Conservation (phyloP, 2,113 vertebrate genomes). For the Dromiciops gliroides region DNA sequence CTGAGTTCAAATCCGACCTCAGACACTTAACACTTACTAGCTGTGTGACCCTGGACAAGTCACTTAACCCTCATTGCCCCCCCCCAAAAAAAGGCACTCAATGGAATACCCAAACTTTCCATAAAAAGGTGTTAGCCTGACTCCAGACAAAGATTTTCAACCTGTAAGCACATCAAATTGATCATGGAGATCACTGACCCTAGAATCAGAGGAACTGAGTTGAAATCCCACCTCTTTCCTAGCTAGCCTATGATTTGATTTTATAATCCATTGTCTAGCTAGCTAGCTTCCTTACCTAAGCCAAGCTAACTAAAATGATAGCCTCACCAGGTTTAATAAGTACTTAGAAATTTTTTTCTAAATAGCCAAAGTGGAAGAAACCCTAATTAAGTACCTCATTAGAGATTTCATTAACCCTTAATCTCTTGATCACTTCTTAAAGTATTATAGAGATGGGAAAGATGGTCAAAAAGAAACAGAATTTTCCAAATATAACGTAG, state of each 20-base stretch:
- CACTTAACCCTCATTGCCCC: no score
- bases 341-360: background rate
- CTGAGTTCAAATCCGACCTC: no score
- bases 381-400: background rate
- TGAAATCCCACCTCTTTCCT: no score
- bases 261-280: no score
- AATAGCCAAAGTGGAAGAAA: background rate
- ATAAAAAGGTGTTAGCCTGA: no score
- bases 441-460: background rate
- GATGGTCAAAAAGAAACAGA: background rate
- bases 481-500: background rate
- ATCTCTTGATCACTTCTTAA: background rate
- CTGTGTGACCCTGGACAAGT: no score
- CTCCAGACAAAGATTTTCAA: background rate
- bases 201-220: no score
- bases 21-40: no score
- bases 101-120: background rate
- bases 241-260: no score
- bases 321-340: background rate
- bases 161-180: background rate
- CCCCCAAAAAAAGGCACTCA: background rate
- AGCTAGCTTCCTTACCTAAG: no score
- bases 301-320: no score
- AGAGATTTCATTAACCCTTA: background rate
- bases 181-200: background rate